Percentiles rank a stretch among this genome's conserved stretches.
Evolutionary conservation across 2,888 invertebrate genomes (phyloP).

Genomic region (Cataglyphis livida): DNA sequence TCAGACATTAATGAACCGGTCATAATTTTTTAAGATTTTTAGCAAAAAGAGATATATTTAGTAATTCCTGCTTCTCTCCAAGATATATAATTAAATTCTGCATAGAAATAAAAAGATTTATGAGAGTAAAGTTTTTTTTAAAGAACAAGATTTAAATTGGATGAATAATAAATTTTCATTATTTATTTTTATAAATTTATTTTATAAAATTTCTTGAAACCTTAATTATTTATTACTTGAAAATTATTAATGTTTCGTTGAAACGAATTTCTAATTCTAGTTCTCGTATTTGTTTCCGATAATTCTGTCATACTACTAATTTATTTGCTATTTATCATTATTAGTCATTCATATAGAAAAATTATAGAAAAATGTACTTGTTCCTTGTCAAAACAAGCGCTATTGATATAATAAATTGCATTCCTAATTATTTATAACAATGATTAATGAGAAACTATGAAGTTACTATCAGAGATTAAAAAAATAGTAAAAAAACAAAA

Average conservation of each 20-base stretch:
- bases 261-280: not conserved
- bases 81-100: not conserved
- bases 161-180: not conserved
- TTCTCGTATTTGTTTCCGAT: not conserved
- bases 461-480: not conserved
- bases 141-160: not conserved
- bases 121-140: not conserved
- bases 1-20: not conserved
- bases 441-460: not conserved
- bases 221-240: not conserved
- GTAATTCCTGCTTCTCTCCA: not conserved
- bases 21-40: not conserved
- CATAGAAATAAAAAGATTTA: not conserved
- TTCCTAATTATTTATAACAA: not conserved
- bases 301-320: not conserved
- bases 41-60: not conserved
- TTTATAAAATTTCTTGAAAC: not conserved
- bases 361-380: not conserved
- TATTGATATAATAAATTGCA: slow-evolving; percentile 1
- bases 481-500: too few species aligned
- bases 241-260: not conserved
- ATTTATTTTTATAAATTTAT: not conserved
- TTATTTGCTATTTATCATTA: slow-evolving; percentile 1
- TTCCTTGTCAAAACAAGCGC: not conserved
- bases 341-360: not conserved